Conservation (phyloP, 2,113 vertebrate genomes). For the Dipodomys stephensi region DNA sequence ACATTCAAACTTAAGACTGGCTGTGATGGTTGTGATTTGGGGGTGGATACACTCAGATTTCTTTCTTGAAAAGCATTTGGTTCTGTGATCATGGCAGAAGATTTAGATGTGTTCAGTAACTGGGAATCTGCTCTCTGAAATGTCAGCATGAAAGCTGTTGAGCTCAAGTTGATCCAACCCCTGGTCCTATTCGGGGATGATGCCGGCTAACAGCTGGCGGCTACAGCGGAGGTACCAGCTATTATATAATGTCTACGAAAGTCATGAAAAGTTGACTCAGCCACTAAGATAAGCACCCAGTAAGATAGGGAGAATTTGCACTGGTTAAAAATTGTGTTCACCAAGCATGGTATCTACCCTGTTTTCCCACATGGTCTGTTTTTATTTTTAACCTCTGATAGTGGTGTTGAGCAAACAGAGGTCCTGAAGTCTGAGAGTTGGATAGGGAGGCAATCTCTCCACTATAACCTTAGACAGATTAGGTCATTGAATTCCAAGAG, state of each 20-base stretch:
- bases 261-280: constrained; percentile 46
- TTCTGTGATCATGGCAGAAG: not conserved
- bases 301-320: constrained; percentile 44
- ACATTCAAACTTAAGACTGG: not conserved
- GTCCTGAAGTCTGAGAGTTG: not conserved
- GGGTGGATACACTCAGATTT: not conserved
- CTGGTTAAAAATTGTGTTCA: constrained; percentile 25
- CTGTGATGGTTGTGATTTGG: not conserved
- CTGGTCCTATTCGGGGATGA: not conserved
- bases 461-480: not conserved
- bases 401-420: not conserved
- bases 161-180: not conserved
- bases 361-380: not conserved
- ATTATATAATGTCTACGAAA: constrained; percentile 69
- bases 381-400: constrained; percentile 38
- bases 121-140: not conserved
- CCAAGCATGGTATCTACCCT: not conserved
- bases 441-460: not conserved
- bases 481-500: constrained; percentile 73
- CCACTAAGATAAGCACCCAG: constrained; percentile 37
- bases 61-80: not conserved
- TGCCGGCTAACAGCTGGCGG: constrained; percentile 21
- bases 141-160: not conserved
- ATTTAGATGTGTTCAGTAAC: not conserved
- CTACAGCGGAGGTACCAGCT: not conserved